Conservation (phyloP, 2,113 vertebrate genomes). For the Sula dactylatra region DNA sequence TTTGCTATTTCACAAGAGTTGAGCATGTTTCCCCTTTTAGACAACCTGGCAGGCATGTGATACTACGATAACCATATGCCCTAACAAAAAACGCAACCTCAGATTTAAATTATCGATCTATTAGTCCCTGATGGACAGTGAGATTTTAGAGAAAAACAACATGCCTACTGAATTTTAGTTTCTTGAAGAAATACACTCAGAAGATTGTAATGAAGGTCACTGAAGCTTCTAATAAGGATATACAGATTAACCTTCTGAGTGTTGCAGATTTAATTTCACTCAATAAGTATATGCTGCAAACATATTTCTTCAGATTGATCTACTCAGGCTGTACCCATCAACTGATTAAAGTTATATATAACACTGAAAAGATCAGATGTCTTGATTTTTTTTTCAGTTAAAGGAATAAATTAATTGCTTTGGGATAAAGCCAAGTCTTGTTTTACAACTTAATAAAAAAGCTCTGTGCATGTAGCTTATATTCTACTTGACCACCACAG, state of each 20-base stretch:
- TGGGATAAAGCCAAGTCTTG: neutral
- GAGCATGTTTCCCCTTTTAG: neutral
- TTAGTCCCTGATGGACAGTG: neutral
- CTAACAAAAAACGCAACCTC: neutral
- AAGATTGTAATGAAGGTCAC: neutral
- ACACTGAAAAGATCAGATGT: neutral
- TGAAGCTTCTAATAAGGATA: neutral
- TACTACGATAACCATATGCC: neutral
- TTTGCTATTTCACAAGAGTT: neutral
- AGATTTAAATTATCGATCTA: neutral
- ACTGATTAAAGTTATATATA: constrained; percentile 18
- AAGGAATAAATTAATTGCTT: constrained; percentile 5
- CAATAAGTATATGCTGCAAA: constrained; percentile 4
- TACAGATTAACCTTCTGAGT: neutral
- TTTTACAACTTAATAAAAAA: neutral
- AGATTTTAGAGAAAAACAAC: neutral
- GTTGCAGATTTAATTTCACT: constrained; percentile 8
- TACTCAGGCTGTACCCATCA: neutral
- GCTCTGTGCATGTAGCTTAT: rapidly evolving
- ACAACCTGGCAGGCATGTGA: neutral
- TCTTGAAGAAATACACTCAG: neutral
- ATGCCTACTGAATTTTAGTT: neutral
- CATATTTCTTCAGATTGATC: constrained; percentile 30
- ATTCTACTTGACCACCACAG: neutral
- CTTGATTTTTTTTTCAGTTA: neutral